Base-by-base conservation (phyloP, 2,797 vertebrate genomes). In the Pangasius larnaudii region DNA sequence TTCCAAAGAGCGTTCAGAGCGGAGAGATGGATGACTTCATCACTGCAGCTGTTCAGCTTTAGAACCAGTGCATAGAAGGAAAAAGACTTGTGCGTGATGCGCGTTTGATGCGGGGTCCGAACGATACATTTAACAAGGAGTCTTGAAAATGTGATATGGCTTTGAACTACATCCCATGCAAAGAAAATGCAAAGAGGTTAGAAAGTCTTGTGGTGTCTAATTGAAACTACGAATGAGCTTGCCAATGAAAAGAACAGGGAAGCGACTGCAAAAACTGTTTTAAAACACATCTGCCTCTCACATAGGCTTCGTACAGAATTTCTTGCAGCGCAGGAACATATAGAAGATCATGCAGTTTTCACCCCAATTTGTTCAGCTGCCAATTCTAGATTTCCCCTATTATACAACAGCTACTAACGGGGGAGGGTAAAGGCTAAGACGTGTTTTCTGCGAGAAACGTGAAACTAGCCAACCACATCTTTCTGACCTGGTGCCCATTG, bases 41-140 rank as follows among this genome's bases (percentile, higher is more conserved):
- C 87, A 74, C 89, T 86, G 91, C 93, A 95, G 95, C 94, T 95
- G 94, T 19, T 86, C 75, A 3, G 74, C 19, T 63, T 82, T 59
- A 80, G 69, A 51, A 67, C 79, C 84, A n/a, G 18, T n/a, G 22
- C 53, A 85, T 39, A 56, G 13, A 63, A 61, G 63, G 51, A 69
- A 58, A 59, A 82, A 42, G 18, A 39, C 14, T 3, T 14, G 13
- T 13, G 19, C 9, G 4, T 39, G 39, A 39, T 39, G 39, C 39
- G 39, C 39, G 39, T 39, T 39, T 39, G 18, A 39, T 39, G 19
- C 3, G 1, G 42, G 4, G 18, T 58, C 36, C 53, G 10, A 46
- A 3, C 11, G 0, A 33, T 46, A 27, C n/a, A 59, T n/a, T 72
- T 59, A 46, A 77, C 10, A 8, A 72, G 56, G 39, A 13, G 65